These are phyloP conservation scores for Acromyrmex echinatior DNA, from an alignment of 1,140 invertebrate species.

Conservation along the genomic window DNA sequence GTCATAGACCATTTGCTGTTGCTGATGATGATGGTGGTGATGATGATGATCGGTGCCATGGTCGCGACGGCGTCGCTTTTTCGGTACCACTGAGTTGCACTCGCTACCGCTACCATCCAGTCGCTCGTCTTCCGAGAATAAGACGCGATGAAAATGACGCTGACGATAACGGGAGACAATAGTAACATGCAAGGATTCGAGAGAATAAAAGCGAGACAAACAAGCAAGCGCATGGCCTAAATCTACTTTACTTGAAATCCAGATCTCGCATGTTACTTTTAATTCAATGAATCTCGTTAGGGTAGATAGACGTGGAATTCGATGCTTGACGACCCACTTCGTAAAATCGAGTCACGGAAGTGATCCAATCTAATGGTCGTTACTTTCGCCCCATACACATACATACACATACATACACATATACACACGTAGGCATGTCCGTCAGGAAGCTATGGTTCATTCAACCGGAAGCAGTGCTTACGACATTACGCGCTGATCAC, in stretches of 20 bases:
- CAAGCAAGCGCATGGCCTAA: slow-evolving; percentile 13
- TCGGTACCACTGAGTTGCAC: slow-evolving; percentile 92
- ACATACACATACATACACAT: background rate
- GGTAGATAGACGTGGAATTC: background rate
- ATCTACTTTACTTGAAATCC: slow-evolving; percentile 50
- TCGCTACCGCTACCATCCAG: slow-evolving; percentile 89
- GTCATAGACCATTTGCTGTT: slow-evolving; percentile 81
- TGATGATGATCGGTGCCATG: slow-evolving; percentile 78
- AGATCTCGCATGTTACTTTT: slow-evolving; percentile 36
- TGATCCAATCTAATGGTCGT: slow-evolving; percentile 66
- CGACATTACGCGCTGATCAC: slow-evolving; percentile 59
- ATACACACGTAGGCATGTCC: background rate
- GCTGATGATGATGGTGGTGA: slow-evolving; percentile 64
- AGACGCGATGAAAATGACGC: slow-evolving; percentile 19
- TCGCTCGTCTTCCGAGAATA: slow-evolving; percentile 77
- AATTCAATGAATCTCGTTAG: slow-evolving; percentile 37
- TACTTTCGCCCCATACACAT: slow-evolving; percentile 10
- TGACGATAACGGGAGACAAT: background rate
- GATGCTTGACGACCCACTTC: slow-evolving; percentile 52
- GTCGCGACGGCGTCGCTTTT: slow-evolving; percentile 91
- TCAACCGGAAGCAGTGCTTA: slow-evolving; percentile 82
- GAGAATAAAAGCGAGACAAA: slow-evolving; percentile 58
- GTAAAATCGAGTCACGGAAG: slow-evolving; percentile 68
- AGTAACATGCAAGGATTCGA: background rate
- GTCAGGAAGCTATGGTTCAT: slow-evolving; percentile 79